phyloP scores from a whole-genome alignment of 2,888 invertebrate genomes.

The Dinocampus coccinellae region DNA sequence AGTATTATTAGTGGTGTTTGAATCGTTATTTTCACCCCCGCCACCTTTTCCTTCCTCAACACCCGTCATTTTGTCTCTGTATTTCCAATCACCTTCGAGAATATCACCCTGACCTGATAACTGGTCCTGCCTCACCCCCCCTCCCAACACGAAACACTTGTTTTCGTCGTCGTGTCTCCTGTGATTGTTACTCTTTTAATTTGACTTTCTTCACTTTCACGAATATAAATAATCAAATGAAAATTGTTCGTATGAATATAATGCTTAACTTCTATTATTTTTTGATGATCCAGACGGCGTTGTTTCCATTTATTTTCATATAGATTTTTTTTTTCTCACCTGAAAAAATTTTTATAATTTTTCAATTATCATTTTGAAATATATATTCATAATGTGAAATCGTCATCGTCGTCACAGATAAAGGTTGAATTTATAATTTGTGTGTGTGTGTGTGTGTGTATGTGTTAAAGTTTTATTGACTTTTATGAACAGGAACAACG shows the following conservation, averaged over 20 bases:
- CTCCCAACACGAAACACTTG: slow-evolving; percentile 36
- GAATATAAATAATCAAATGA: background rate
- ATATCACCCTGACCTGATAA: slow-evolving; percentile 39
- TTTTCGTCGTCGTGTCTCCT: slow-evolving; percentile 29
- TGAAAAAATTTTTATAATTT: no score
- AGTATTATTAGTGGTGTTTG: slow-evolving; percentile 74
- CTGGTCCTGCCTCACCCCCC: slow-evolving; percentile 36
- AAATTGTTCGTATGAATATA: background rate
- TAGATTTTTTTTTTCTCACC: background rate
- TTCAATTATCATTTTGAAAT: no score
- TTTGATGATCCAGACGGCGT: background rate
- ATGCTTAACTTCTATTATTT: background rate
- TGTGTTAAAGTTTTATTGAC: background rate
- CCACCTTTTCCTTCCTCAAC: slow-evolving; percentile 63
- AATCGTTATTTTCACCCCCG: slow-evolving; percentile 54
- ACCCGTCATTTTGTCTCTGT: slow-evolving; percentile 62
- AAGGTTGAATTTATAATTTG: no score
- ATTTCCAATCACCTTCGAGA: slow-evolving; percentile 46
- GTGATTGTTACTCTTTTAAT: slow-evolving; percentile 17
- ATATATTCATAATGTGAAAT: no score
- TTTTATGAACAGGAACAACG: background rate
- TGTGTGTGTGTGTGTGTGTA: no score
- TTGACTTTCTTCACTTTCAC: slow-evolving; percentile 20
- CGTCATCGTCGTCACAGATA: no score
- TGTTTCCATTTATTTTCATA: background rate